Evolutionary conservation across 2,888 invertebrate genomes (phyloP), one percentile per base, ranked within the genome.

Genomic region (Nezara viridula): DNA sequence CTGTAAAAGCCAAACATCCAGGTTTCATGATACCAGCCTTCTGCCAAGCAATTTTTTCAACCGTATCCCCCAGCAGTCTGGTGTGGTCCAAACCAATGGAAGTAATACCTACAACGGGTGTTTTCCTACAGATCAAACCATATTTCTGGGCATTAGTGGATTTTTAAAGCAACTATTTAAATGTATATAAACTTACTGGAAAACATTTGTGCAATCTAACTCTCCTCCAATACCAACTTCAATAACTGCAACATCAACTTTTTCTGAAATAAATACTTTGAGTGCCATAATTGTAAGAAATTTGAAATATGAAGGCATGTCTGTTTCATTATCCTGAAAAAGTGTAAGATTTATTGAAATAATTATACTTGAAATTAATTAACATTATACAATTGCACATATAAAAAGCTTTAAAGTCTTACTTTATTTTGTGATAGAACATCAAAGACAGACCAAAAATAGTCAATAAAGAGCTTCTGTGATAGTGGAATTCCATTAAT

Each of bases 181-280:
- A 50, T 49, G n/a, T n/a, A 50, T 86, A 49, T 6, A 27, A 50
- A 91, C 91, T 91, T 93, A 96, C 97, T 95, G 95, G 89, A 99
- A 92, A 85, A 99, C 94, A 93, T 99, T 99, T 2, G 99, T 99
- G 92, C 96, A 96, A 93, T 99, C 99, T 91, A 96, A 95, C 92
- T 96, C 95, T 0, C 99, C 99, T 0, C 99, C 99, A 91, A 99
- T 98, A 52, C 99, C 99, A 50, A 99, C 99, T 94, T 99, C 99
- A 24, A 99, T 93, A 73, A 99, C 95, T 0, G 97, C 98, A 0
- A 98, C 99, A 93, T 99, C 98, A 19, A 98, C 96, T 91, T 96
- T 95, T 93, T 98, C 96, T 40, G 95, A 94, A 0, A 97, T 92
- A 93, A 99, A 99, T 52, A 98, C 94, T 92, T 98, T 95, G 92